Percentiles rank a stretch among this genome's conserved stretches.
Conservation (phyloP, 2,113 vertebrate genomes). For the Limnothrissa miodon region DNA sequence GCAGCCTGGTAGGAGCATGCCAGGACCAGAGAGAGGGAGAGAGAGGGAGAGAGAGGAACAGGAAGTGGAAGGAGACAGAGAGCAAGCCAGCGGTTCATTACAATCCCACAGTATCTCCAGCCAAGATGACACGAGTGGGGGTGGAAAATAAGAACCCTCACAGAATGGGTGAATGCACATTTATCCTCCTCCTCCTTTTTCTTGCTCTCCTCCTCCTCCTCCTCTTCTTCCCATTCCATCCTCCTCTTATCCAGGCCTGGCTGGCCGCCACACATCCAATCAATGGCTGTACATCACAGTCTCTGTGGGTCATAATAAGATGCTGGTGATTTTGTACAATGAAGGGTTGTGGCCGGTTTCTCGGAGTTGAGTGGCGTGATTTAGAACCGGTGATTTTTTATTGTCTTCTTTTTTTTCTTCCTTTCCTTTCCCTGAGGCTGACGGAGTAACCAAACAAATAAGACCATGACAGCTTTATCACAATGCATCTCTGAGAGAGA, state of each 20-base stretch:
- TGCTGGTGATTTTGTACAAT: not conserved
- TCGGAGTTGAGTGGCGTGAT: not conserved
- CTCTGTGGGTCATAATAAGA: not conserved
- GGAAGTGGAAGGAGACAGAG: not conserved
- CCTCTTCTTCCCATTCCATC: not conserved
- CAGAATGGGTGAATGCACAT: not conserved
- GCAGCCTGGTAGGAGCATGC: not conserved
- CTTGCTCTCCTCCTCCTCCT: not conserved
- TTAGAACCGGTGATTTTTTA: not conserved
- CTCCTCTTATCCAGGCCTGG: not conserved
- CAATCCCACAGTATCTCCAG: not conserved
- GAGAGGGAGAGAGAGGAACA: not conserved
- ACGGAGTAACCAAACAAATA: conserved; percentile 16
- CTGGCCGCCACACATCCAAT: not conserved
- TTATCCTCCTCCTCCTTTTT: not conserved
- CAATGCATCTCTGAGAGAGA: not conserved
- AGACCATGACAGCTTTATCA: conserved; percentile 11
- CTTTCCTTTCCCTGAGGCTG: not conserved
- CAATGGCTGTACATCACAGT: conserved; percentile 1
- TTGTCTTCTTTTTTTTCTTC: not conserved
- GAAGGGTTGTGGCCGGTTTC: not conserved
- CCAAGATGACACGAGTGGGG: not conserved
- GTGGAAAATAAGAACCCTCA: not conserved
- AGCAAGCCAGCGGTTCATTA: not conserved
- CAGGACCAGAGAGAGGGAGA: not conserved